phyloP scores from a whole-genome alignment of 2,797 vertebrate genomes.

The Otolemur crassicaudatus region DNA sequence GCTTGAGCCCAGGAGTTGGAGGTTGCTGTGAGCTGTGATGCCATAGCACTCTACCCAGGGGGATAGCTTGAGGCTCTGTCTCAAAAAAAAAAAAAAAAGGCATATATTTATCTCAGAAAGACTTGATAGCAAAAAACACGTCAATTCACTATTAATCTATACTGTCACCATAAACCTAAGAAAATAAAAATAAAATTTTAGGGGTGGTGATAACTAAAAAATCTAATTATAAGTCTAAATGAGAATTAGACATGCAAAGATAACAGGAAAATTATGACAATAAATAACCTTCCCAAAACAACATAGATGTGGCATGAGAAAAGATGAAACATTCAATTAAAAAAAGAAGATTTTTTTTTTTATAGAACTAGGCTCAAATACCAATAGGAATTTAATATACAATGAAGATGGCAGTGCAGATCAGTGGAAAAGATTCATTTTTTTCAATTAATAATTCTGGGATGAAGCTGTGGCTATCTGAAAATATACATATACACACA shows the following conservation, averaged over 20 bases:
- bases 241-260: background rate
- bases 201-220: background rate
- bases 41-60: too few species aligned
- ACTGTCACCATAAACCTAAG: background rate
- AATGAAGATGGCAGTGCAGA: background rate
- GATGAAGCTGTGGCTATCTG: background rate
- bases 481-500: background rate
- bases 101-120: background rate
- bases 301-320: background rate
- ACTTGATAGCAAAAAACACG: background rate
- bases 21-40: too few species aligned
- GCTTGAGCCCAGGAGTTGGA: too few species aligned
- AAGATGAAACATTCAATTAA: background rate
- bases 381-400: background rate
- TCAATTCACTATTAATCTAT: background rate
- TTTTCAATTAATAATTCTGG: constrained; percentile 18
- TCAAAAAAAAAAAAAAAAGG: background rate
- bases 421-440: background rate
- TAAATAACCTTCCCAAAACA: background rate
- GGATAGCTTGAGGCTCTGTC: too few species aligned
- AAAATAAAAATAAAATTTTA: constrained; percentile 29
- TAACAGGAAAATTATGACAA: background rate
- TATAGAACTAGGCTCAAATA: background rate
- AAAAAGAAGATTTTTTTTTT: background rate
- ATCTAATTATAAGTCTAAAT: constrained; percentile 5